phyloP scores from a whole-genome alignment of 2,113 vertebrate species.

The Rhea pennata region DNA sequence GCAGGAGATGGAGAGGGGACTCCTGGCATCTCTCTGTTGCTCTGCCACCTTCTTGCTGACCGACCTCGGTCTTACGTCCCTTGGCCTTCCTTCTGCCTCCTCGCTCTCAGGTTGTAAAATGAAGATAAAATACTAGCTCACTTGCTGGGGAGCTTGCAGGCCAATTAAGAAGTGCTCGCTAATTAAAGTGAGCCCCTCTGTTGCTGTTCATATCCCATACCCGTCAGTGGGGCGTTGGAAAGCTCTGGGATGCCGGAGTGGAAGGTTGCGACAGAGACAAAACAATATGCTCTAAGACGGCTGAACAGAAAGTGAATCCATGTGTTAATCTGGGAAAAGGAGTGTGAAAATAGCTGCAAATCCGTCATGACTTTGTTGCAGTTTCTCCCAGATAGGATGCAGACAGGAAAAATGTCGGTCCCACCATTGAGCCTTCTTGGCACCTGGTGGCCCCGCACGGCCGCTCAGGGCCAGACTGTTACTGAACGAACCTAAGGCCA shows the following conservation, averaged over 20 bases:
- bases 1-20: not conserved
- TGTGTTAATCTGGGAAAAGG: slow-evolving; percentile 68
- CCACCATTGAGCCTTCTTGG: not conserved
- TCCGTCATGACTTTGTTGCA: slow-evolving; percentile 48
- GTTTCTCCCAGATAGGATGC: slow-evolving; percentile 43
- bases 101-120: not conserved
- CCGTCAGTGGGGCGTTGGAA: not conserved
- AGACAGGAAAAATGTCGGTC: not conserved
- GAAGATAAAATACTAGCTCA: not conserved
- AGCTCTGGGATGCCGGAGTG: slow-evolving; percentile 5
- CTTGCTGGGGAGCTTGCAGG: slow-evolving; percentile 7
- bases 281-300: slow-evolving; percentile 1
- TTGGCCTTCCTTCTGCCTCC: not conserved
- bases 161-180: not conserved
- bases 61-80: not conserved
- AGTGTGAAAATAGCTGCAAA: slow-evolving; percentile 65
- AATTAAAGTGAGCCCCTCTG: not conserved
- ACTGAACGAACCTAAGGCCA: not conserved
- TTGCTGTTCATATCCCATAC: slow-evolving; percentile 21
- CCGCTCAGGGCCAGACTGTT: not conserved
- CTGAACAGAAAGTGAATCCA: slow-evolving; percentile 59
- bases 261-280: slow-evolving; percentile 7
- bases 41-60: not conserved
- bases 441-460: not conserved
- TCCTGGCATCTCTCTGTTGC: not conserved